Base-by-base conservation (phyloP, 2,797 vertebrate genomes). In the Echiichthys vipera region DNA sequence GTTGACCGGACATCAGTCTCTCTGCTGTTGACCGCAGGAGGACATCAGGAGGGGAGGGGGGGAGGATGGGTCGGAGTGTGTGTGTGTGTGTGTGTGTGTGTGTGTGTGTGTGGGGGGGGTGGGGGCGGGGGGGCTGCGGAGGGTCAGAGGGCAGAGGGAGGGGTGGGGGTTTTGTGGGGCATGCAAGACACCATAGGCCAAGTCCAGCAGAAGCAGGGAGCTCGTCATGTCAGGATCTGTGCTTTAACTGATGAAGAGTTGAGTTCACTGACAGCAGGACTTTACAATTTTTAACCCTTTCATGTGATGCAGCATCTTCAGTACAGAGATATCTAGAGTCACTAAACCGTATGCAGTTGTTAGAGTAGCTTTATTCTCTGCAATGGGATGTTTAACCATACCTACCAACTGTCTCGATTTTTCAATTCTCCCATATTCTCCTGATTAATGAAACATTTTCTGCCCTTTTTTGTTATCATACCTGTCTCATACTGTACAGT, bases 1-100 rank as follows among this genome's bases (percentile, higher is more conserved):
- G 78, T 79, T 81, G 88, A 86, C 71, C 27, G 82, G 79, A 87
- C 84, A 90, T 90, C 88, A 84, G 79, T 87, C 88, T 89, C 78
- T 71, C 74, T 50, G 77, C 77, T 83, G 85, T 80, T 85, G 83
- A 61, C 83, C 63, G n/a, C 78, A 76, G 78, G 25, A 39, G 78
- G 68, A 77, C 58, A 17, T 37, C 68, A 24, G 49, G 42, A 22
- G 22, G 80, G 42, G 71, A 5, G 46, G 15, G 34, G 13, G 32
- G 4, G 5, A 22, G 12, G 4, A 55, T 5, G 22, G 1, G 10
- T 1, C n/a, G n/a, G n/a, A n/a, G n/a, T n/a, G n/a, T n/a, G n/a
- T n/a, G n/a, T n/a, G n/a, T n/a, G n/a, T n/a, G n/a, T n/a, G n/a
- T n/a, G n/a, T n/a, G n/a, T n/a, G n/a, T n/a, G n/a, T n/a, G n/a